Evolutionary conservation across 2,113 vertebrate species (phyloP).

Genomic region (Vulpes lagopus): DNA sequence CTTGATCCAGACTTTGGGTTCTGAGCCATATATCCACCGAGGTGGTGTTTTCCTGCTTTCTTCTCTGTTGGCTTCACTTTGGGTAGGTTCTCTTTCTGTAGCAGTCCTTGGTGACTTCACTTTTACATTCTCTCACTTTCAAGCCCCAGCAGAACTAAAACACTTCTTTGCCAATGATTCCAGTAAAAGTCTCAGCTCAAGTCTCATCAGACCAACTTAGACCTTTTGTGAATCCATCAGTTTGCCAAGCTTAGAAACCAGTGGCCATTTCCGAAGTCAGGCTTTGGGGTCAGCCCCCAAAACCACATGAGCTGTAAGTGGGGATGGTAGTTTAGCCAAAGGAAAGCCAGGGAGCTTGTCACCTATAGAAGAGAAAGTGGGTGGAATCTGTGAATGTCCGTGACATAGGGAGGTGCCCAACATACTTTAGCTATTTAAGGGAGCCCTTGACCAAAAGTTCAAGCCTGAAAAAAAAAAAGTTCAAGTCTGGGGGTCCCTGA

Average conservation of each 20-base stretch:
- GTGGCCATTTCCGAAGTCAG: background rate
- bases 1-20: background rate
- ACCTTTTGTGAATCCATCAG: background rate
- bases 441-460: background rate
- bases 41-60: background rate
- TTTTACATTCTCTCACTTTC: background rate
- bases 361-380: background rate
- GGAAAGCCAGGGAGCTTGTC: background rate
- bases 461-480: background rate
- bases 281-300: background rate
- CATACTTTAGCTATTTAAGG: background rate
- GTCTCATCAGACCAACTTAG: background rate
- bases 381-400: rapidly evolving
- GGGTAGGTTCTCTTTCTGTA: background rate
- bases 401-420: too few species aligned
- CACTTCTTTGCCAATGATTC: background rate
- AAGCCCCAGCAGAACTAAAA: background rate
- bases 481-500: background rate
- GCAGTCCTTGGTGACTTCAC: background rate
- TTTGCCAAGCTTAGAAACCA: background rate
- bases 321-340: background rate
- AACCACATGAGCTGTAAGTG: background rate
- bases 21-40: background rate
- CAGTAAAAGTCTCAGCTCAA: background rate
- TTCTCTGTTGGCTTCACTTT: background rate